A percentile compares a stretch with the other conserved stretches of the same genome.
These are phyloP conservation scores for Cavia porcellus DNA, from an alignment of 2,113 vertebrate species.

Conservation along the genomic window DNA sequence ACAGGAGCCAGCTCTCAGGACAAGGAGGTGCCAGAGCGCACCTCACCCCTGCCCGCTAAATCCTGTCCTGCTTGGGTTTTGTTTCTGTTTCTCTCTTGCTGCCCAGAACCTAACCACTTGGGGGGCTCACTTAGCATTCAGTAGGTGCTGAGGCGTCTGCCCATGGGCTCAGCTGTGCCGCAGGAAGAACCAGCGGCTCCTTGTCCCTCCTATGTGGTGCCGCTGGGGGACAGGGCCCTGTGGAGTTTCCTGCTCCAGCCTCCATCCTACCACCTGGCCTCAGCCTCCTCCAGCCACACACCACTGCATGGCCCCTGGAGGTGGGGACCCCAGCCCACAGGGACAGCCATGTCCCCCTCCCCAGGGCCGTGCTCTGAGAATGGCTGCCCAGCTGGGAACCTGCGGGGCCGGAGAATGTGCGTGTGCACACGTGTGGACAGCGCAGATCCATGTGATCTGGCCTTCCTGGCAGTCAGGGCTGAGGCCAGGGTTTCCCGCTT, in stretches of 20 bases:
- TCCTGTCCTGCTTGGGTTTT: background rate
- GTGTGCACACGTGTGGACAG: background rate
- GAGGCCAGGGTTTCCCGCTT: no score
- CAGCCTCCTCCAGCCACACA: background rate
- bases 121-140: background rate
- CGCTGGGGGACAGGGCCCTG: background rate
- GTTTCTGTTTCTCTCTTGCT: background rate
- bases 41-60: no score
- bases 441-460: no score
- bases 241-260: background rate
- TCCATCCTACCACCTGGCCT: background rate
- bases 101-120: background rate
- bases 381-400: background rate
- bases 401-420: accelerated
- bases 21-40: background rate
- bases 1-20: background rate
- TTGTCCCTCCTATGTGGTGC: background rate
- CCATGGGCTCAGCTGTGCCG: accelerated
- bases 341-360: background rate
- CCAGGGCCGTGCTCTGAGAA: background rate
- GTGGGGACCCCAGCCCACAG: background rate
- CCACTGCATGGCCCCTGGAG: background rate
- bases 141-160: background rate
- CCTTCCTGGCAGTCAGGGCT: no score
- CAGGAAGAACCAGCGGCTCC: background rate